A percentile compares a stretch with the other conserved stretches of the same genome.
phyloP scores from a whole-genome alignment of 2,113 vertebrate genomes.

The Cryptoleucopteryx plumbea region DNA sequence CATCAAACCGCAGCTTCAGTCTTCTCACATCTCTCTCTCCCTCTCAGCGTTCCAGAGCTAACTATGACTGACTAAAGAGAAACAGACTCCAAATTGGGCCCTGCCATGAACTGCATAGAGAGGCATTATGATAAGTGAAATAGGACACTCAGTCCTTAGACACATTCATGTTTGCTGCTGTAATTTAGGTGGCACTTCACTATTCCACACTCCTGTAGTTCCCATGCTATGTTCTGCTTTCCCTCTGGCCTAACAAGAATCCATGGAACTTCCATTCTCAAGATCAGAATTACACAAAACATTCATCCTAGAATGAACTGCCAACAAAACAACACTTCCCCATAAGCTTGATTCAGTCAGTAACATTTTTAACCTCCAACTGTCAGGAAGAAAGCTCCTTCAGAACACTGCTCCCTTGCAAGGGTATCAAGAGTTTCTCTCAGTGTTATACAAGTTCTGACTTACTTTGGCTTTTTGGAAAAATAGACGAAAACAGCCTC shows the following conservation, averaged over 20 bases:
- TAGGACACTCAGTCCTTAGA: not conserved
- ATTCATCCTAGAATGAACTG: not conserved
- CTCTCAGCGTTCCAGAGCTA: not conserved
- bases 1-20: not conserved
- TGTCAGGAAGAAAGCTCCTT: not conserved
- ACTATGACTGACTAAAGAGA: not conserved
- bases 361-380: not conserved
- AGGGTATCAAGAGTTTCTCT: not conserved
- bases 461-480: constrained; percentile 95
- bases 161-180: not conserved
- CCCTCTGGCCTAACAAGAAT: not conserved
- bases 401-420: not conserved
- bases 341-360: not conserved
- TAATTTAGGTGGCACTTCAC: not conserved
- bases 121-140: not conserved
- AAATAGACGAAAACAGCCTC: constrained; percentile 91
- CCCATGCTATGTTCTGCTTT: not conserved
- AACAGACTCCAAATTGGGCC: not conserved
- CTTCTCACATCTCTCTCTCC: not conserved
- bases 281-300: not conserved
- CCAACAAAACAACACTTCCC: not conserved
- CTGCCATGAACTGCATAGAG: not conserved
- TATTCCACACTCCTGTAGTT: not conserved
- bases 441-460: not conserved
- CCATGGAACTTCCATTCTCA: not conserved